Evolutionary conservation across 2,888 invertebrate genomes (phyloP), one percentile per base, ranked within the genome.

Genomic region (Platycheirus albimanus): DNA sequence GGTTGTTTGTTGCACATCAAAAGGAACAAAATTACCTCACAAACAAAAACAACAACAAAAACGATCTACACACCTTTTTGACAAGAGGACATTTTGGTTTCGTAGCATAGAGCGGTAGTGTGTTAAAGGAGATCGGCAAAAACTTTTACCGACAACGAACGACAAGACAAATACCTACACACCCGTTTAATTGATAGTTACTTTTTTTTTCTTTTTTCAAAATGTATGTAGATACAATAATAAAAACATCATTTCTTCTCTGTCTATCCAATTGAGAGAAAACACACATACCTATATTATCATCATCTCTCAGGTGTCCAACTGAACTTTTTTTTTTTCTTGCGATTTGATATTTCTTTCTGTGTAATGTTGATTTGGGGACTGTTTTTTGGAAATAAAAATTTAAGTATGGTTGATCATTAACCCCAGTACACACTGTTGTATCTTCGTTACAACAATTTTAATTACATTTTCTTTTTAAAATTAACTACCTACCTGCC

Each of bases 301-400:
- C n/a, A n/a, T 13, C 49, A 20, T 20, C 56, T 72, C 66, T 78
- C 78, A 83, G 83, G 78, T 83, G 77, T 78, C 66, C 64, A 80
- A 80, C 80, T 54, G 69, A n/a, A n/a, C n/a, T n/a, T n/a, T n/a
- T 58, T 70, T 76, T 74, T 76, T 47, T 51, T 67, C 47, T 41
- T 66, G 17, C 20, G 45, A 41, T 54, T 17, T 77, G 76, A 71
- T 61, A 64, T 71, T 61, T 54, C 19, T 45, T 61, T 61, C 43
- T 54, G 7, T 20, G 24, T 24, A 41, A 56, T 64, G 69, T 70
- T 81, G 61, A 54, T 41, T 72, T 77, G 58, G 41, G 64, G 58
- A 64, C 56, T 80, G 56, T 75, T 56, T 75, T 75, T 64, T 6
- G 69, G 75, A 76, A 80, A 76, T 70, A 76, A 64, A 69, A 80